These are phyloP conservation scores for Rhagoletis zephyria DNA, from an alignment of 1,140 invertebrate species.

Conservation along the genomic window DNA sequence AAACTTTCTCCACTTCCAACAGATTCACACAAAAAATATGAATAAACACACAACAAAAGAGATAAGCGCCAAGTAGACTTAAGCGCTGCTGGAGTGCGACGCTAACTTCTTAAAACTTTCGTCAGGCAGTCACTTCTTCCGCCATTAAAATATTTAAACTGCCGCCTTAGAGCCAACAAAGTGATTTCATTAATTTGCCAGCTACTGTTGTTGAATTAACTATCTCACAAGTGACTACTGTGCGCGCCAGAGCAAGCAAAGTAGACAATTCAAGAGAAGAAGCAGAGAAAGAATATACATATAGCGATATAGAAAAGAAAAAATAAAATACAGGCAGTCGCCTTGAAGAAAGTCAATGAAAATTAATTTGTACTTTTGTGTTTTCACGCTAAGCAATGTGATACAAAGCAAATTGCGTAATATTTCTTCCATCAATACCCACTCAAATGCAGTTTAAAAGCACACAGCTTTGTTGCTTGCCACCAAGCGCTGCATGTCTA, in stretches of 20 bases:
- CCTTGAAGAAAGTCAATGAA: conserved; percentile 49
- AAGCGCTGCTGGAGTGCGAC: not conserved
- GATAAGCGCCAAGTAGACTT: not conserved
- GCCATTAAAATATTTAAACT: not conserved
- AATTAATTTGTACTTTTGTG: conserved; percentile 35
- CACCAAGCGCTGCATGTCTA: not conserved
- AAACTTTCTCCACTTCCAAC: too few relatives aligned
- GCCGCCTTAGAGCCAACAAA: not conserved
- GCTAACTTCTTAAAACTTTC: not conserved
- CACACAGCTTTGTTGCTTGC: conserved; percentile 39
- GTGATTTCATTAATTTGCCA: conserved; percentile 14
- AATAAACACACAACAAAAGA: too few relatives aligned
- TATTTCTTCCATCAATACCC: not conserved
- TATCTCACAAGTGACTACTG: not conserved
- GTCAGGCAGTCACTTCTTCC: not conserved
- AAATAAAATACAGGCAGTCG: not conserved
- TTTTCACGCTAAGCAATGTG: conserved; percentile 13
- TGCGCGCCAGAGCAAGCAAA: not conserved
- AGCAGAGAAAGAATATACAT: not conserved
- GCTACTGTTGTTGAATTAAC: not conserved
- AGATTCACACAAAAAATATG: too few relatives aligned
- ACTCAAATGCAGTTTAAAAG: not conserved
- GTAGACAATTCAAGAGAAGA: not conserved
- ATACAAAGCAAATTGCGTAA: conserved; percentile 45
- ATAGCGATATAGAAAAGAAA: not conserved